phyloP scores from a whole-genome alignment of 1,140 invertebrate species.

The Pogonomyrmex barbatus region DNA sequence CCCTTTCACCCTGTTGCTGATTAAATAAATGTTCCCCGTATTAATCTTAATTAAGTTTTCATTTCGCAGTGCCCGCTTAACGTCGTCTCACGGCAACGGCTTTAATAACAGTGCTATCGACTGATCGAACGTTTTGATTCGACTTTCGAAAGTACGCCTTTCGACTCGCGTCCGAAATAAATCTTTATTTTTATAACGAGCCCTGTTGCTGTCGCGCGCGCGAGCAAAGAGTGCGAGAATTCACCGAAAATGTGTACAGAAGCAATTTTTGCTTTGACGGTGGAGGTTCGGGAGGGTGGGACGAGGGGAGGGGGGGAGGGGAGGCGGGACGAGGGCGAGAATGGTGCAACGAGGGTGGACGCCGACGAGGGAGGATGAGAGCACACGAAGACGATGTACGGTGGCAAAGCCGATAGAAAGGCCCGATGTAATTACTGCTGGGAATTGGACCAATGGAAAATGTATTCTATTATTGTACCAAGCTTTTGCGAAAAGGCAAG shows the following conservation, averaged over 20 bases:
- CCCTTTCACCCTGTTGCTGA: slow-evolving; percentile 4
- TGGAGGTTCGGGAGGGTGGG: not conserved
- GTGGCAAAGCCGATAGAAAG: slow-evolving; percentile 73
- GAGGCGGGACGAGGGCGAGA: slow-evolving; percentile 17
- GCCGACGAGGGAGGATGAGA: slow-evolving; percentile 28
- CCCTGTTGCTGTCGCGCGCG: slow-evolving; percentile 39
- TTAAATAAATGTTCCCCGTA: slow-evolving; percentile 26
- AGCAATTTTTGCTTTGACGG: slow-evolving; percentile 70
- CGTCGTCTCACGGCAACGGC: not conserved
- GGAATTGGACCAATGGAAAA: slow-evolving; percentile 80
- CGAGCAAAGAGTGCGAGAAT: slow-evolving; percentile 50
- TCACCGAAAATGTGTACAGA: slow-evolving; percentile 68
- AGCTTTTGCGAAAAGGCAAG: slow-evolving; percentile 57
- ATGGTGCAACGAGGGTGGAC: not conserved
- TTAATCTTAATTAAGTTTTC: slow-evolving; percentile 26
- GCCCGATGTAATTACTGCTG: slow-evolving; percentile 79
- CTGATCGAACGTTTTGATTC: not conserved
- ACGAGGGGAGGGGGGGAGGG: not conserved
- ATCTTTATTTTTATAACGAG: slow-evolving; percentile 58
- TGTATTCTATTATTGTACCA: slow-evolving; percentile 76
- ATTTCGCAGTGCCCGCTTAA: not conserved
- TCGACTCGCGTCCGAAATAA: not conserved
- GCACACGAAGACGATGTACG: slow-evolving; percentile 38
- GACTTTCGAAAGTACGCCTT: not conserved
- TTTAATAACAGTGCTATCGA: slow-evolving; percentile 18